A percentile compares a stretch with the other conserved stretches of the same genome.
phyloP scores from a whole-genome alignment of 2,888 invertebrate genomes.

The Kuschelorhynchus macadamiae region DNA sequence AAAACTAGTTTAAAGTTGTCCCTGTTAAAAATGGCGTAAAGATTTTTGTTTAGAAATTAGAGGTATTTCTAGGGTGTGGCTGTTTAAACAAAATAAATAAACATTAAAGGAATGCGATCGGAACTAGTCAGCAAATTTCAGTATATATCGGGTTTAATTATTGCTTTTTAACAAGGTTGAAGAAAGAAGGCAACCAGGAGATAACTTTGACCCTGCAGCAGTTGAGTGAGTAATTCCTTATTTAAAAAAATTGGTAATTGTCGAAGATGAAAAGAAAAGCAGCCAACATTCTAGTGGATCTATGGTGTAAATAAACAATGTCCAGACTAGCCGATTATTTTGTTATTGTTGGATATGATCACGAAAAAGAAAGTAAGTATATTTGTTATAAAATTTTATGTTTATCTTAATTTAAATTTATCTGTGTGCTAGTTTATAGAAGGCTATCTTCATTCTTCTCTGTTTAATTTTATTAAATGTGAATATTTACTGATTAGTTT shows the following conservation, averaged over 20 bases:
- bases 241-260: conserved; percentile 26
- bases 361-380: conserved; percentile 95
- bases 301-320: conserved; percentile 70
- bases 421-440: no score
- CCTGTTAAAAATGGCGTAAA: conserved; percentile 64
- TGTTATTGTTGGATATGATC: conserved; percentile 97
- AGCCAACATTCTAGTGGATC: conserved; percentile 1
- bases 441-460: no score
- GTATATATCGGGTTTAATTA: conserved; percentile 5
- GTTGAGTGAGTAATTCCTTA: conserved; percentile 37
- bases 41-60: conserved; percentile 61
- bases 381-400: no score
- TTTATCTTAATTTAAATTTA: no score
- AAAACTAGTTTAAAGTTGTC: conserved; percentile 51
- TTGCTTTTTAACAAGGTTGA: conserved; percentile 6
- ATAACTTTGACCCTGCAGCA: conserved; percentile 20
- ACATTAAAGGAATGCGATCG: conserved; percentile 28
- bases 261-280: conserved; percentile 33
- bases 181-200: conserved; percentile 1
- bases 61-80: conserved; percentile 64
- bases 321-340: conserved; percentile 98
- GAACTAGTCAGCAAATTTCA: conserved; percentile 11
- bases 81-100: conserved; percentile 53
- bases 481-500: no score
- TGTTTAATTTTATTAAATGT: no score